Base-by-base conservation (phyloP, 1,140 invertebrate genomes). In the Leguminivora glycinivorella region DNA sequence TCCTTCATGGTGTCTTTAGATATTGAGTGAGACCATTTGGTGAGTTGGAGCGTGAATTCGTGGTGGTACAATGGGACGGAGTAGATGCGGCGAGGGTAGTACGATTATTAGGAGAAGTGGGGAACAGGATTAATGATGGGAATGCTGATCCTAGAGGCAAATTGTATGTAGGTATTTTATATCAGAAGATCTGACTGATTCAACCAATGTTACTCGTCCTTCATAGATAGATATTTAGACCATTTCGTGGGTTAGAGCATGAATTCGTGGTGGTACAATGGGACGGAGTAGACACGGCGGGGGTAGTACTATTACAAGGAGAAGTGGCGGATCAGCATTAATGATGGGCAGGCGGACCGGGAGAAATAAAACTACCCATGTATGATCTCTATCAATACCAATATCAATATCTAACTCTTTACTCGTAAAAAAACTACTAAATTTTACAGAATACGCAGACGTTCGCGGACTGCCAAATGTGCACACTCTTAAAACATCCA, bases 261-360 rank as follows among this genome's bases (percentile, higher is more conserved):
- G 92, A 94, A 31, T 77, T 97, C 34, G 77, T 94, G 5, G 79
- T 94, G n/a, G 80, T 97, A 0, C 90, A 93, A 69, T 97, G 96
- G 96, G 92, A 96, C 76, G 94, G 94, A 0, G 67, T 19, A 0
- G 85, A 93, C 10, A 87, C 83, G 0, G 85, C 92, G 1, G 88
- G 90, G 34, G 90, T 93, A 4, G 78, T 93, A 1, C 78, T 92
- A 47, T 87, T 92, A 19, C 84, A 93, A n/a, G 91, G 92, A 0
- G 93, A 93, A 26, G 94, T 97, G 0, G 95, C 96, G 29, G 0
- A 96, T 94, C 72, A 93, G 96, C 74, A 94, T 96, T 72, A 98
- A 98, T 82, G 97, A 98, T 91, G 97, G 95, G 9, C 98, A 98
- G 91, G 95, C 95, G 72, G 97, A 98, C 87, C 93, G n/a, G n/a